Conservation (phyloP, 2,797 vertebrate species). For the Erpetoichthys calabaricus region DNA sequence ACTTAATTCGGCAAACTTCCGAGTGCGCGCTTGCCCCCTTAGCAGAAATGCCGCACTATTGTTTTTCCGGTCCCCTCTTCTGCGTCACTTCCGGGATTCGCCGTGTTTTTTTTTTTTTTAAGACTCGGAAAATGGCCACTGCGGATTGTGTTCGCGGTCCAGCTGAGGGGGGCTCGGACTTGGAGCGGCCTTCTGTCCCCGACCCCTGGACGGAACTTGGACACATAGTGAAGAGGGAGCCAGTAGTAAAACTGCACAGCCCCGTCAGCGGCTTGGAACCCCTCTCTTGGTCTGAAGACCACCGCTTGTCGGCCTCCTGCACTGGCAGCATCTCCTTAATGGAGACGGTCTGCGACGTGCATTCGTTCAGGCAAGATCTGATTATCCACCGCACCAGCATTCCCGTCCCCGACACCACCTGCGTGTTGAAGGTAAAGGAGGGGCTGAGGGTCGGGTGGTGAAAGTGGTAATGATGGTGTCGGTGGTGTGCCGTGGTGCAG, state of each 20-base stretch:
- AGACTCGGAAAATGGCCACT: constrained; percentile 44
- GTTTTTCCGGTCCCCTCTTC: constrained; percentile 15
- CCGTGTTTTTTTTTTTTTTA: neutral
- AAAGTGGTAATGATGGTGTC: constrained; percentile 19
- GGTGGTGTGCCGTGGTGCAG: fast-evolving
- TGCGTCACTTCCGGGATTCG: constrained; percentile 33
- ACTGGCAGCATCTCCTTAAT: constrained; percentile 60
- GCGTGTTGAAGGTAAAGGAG: constrained; percentile 55
- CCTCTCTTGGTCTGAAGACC: constrained; percentile 80
- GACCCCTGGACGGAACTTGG: constrained; percentile 23
- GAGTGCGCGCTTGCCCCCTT: no score
- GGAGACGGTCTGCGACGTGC: constrained; percentile 74
- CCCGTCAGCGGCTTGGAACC: constrained; percentile 71
- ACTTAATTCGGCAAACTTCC: no score
- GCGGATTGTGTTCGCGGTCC: constrained; percentile 8
- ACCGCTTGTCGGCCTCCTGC: constrained; percentile 73
- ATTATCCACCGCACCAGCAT: constrained; percentile 72
- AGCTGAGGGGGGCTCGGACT: constrained; percentile 1
- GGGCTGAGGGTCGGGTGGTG: constrained; percentile 21
- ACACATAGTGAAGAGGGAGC: constrained; percentile 53
- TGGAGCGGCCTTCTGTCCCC: constrained; percentile 21
- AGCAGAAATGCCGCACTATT: no score
- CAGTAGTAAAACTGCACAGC: constrained; percentile 56
- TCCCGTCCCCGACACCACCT: constrained; percentile 43
- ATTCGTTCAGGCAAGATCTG: constrained; percentile 60